Percentiles rank a stretch among this genome's conserved stretches.
phyloP scores from a whole-genome alignment of 1,140 invertebrate species.

The Drosophila teissieri region DNA sequence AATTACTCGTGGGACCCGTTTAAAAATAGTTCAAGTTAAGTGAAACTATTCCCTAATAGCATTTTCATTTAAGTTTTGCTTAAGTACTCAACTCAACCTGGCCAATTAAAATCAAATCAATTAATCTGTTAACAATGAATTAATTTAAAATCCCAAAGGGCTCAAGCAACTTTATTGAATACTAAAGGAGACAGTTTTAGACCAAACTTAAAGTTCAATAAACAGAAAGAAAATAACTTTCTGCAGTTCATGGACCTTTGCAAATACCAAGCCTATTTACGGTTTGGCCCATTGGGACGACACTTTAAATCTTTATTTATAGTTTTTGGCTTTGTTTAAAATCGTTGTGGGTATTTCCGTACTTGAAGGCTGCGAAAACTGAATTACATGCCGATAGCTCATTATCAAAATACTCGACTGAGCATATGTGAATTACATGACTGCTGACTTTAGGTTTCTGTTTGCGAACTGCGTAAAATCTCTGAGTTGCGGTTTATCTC shows the following conservation, averaged over 20 bases:
- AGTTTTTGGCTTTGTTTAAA: conserved; percentile 12
- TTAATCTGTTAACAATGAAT: conserved; percentile 5
- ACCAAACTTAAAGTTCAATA: neutral
- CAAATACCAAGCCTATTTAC: conserved; percentile 15
- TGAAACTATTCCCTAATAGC: neutral
- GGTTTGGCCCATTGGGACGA: neutral
- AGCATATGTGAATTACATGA: conserved; percentile 6
- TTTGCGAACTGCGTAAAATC: conserved; percentile 32
- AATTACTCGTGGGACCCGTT: conserved; percentile 20
- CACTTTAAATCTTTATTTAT: conserved; percentile 24
- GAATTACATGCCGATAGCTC: conserved; percentile 20
- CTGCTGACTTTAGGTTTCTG: neutral
- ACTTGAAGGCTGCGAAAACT: conserved; percentile 19
- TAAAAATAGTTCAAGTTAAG: conserved; percentile 7
- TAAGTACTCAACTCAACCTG: neutral
- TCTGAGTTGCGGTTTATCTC: conserved; percentile 27
- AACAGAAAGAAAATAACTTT: no score
- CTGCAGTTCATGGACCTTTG: neutral
- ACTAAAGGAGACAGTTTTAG: no score
- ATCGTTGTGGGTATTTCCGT: conserved; percentile 6
- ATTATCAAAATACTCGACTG: conserved; percentile 20
- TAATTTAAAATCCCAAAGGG: neutral
- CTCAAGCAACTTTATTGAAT: conserved; percentile 1
- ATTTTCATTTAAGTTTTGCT: neutral
- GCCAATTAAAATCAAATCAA: neutral